Evolutionary conservation across 2,113 vertebrate genomes (phyloP), one percentile per base, ranked within the genome.

Genomic region (rat (Rattus norvegicus)): DNA sequence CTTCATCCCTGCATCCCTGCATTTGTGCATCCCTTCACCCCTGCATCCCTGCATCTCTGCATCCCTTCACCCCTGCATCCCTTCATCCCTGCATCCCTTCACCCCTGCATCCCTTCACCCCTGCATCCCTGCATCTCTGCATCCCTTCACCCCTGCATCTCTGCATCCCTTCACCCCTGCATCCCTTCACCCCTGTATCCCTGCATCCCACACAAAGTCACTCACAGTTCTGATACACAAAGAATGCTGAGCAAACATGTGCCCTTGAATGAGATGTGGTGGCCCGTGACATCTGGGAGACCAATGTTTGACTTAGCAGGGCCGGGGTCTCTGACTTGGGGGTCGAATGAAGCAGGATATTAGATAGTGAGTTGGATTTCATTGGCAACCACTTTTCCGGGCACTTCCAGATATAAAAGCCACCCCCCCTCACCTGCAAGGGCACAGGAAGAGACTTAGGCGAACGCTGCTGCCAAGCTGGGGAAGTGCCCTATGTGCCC

Each of bases 371-470:
- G 33, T 39, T 59, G 24, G 65, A 17, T 59, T 88, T 67, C 70
- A 73, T 86, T 77, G 69, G 61, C 33, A 52, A 22, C 43, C 39
- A 22, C 16, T 94, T 54, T 88, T 72, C 52, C 56, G 49, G 54
- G 26, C 3, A 87, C 33, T n/a, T 69, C 69, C 70, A 77, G 59
- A 95, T 93, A 73, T 1, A 61, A 91, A 95, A 83, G 56, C 43
- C 19, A 69, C 43, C 36, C 52, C 52, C 22, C 39, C 54, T 89
- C 5, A 43, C 79, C 4, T 49, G 3, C 30, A 75, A 13, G 84
- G 30, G 69, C 47, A 14, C 19, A 65, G 47, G 54, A 88, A 67
- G 75, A 77, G 43, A 56, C 75, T 30, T 52, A 22, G 10, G 16
- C 11, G 47, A 52, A 28, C 36, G 56, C 59, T n/a, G 43, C n/a